Evolutionary conservation across 2,797 vertebrate genomes (phyloP), one percentile per base, ranked within the genome.

Genomic region (Halcyon smyrnensis): DNA sequence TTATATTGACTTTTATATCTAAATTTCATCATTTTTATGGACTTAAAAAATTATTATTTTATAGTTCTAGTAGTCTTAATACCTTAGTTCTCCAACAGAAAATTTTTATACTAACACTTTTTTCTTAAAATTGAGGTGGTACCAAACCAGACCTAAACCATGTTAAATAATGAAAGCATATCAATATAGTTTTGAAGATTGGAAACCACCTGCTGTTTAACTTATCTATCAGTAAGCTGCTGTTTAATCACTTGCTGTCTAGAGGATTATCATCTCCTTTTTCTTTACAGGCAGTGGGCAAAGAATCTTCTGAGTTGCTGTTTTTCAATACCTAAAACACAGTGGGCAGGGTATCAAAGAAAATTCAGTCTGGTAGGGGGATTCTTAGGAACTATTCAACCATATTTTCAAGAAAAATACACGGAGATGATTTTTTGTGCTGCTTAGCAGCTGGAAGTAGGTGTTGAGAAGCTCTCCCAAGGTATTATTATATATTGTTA

Each of bases 221-320:
- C 32, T 77, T 88, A 87, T 34, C 78, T 88, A 57, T 96, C 78
- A 84, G 56, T 84, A 95, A 71, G 51, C 46, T 95, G 56, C 57
- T 53, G 21, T 84, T 94, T 82, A 90, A 96, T 95, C 46, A 70
- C 60, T 94, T 94, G 36, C 90, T 95, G 51, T 92, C 90, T 65
- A 63, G 54, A 83, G 87, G 63, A 82, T 90, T 91, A 63, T 28
- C 23, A 39, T 63, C 77, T 91, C 86, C 81, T 96, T 92, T 92
- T 43, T 95, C 69, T 94, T 91, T 92, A 81, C 23, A 93, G 69
- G 57, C 46, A 89, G 46, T 68, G 41, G 71, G 68, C 53, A 82
- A 67, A 62, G 81, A 39, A 17, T 45, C 27, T 74, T 93, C 48
- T 74, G 39, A 30, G 48, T 28, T 39, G 5, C 4, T 30, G 10